Evolutionary conservation across 2,797 vertebrate genomes (phyloP), one percentile per base, ranked within the genome.

Genomic region (Phalloptychus januarius): DNA sequence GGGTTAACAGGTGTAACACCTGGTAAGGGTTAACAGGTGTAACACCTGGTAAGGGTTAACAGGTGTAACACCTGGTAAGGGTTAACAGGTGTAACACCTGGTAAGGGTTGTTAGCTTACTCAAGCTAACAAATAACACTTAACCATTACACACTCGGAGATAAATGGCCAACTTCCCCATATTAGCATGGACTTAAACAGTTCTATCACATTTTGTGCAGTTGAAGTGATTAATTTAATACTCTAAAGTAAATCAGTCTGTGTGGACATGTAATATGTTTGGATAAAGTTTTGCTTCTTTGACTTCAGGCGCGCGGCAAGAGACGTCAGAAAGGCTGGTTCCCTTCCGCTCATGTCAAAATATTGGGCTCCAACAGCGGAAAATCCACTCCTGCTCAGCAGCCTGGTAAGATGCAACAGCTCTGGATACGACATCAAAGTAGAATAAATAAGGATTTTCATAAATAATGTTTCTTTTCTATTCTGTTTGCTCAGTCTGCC

Each of bases 321-420:
- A 99, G 98, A 82, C 96, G 98, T 23, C 97, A 98, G 90, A 99
- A 99, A 80, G 98, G 98, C 82, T 99, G 98, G 98, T 99, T 99
- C 87, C 97, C 97, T 84, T 96, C 97, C 56, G 96, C 96, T 85
- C 95, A 99, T 56, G 97, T 99, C 76, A 98, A 97, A 93, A 90
- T 99, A 69, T 81, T 99, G 87, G 98, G 97, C 86, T 97, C 96
- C 25, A 97, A 92, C 83, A 97, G 94, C 69, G 98, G 97, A 61
- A 97, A 96, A 94, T 96, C 95, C 54, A 95, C 96, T 63, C 96
- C 97, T 79, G 96, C 97, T 67, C 94, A 95, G 84, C 95, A 95
- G 42, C 85, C 97, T 95, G 95, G 98, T 96, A 94, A 81, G 67
- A 77, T 74, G 76, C 23, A 74, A 45, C 72, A 31, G 25, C 58